Conservation (phyloP, 2,113 vertebrate species). For the Ictalurus furcatus region DNA sequence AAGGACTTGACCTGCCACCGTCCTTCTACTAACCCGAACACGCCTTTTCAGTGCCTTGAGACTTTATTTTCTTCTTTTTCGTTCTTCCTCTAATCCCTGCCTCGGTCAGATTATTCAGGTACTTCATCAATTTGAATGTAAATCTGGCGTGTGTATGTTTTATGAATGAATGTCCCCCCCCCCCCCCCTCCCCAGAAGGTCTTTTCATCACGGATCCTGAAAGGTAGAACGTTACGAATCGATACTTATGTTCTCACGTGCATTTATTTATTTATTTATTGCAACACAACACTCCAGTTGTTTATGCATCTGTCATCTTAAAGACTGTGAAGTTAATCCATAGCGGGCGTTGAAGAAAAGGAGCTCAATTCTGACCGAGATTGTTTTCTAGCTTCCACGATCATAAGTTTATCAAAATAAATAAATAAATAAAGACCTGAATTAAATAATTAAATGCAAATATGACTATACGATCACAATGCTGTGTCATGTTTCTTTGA, state of each 20-base stretch:
- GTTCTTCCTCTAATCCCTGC: neutral
- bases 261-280: neutral
- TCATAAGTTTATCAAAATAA: neutral
- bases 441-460: neutral
- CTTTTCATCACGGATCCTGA: neutral
- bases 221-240: neutral
- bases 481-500: neutral
- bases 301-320: neutral
- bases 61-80: neutral
- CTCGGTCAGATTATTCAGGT: neutral
- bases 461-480: neutral
- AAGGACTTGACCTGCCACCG: neutral
- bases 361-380: neutral
- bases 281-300: neutral
- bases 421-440: neutral
- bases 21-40: slow-evolving; percentile 7
- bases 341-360: neutral
- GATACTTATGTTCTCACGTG: no score
- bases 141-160: neutral
- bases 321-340: neutral
- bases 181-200: neutral
- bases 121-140: neutral
- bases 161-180: no score
- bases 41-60: neutral
- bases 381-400: neutral